Conservation (phyloP, 2,797 vertebrate species). For the Alosa sapidissima region DNA sequence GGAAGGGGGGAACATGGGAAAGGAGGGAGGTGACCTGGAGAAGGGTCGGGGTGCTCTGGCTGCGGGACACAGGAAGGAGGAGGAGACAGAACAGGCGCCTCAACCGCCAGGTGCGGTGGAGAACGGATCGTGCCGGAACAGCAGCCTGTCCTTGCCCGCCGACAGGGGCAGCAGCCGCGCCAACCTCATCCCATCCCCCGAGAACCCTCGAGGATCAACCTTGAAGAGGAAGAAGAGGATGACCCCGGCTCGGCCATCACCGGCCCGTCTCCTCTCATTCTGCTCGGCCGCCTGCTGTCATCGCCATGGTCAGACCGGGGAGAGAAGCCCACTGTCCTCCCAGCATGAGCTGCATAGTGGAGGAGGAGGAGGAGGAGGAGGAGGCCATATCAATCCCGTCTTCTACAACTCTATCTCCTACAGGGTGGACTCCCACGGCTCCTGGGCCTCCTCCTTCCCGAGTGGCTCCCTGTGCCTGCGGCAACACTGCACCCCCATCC, state of each 20-base stretch:
- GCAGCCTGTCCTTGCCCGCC: slow-evolving; percentile 70
- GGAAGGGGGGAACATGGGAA: not conserved
- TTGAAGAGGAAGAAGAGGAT: not conserved
- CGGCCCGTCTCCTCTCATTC: slow-evolving; percentile 60
- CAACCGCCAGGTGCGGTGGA: slow-evolving; percentile 36
- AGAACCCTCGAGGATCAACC: slow-evolving; percentile 59
- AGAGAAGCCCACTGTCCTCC: slow-evolving; percentile 43
- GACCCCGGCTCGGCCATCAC: not conserved
- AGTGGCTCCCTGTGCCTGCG: slow-evolving; percentile 56
- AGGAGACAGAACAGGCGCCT: slow-evolving; percentile 47
- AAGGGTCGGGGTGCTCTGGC: slow-evolving; percentile 14
- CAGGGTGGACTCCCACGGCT: slow-evolving; percentile 74
- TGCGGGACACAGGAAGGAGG: slow-evolving; percentile 55
- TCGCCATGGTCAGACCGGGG: slow-evolving; percentile 49
- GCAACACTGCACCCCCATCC: slow-evolving; percentile 53
- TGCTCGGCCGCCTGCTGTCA: slow-evolving; percentile 75
- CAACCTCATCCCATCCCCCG: slow-evolving; percentile 71
- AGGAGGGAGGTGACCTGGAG: not conserved
- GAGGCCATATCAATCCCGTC: slow-evolving; percentile 77
- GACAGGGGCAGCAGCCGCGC: slow-evolving; percentile 75
- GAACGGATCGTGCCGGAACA: slow-evolving; percentile 57
- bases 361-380: slow-evolving; percentile 42
- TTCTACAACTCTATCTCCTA: slow-evolving; percentile 83
- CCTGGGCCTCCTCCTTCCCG: slow-evolving; percentile 66
- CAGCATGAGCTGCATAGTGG: slow-evolving; percentile 59